Base-by-base conservation (phyloP, 1,140 invertebrate species). In the Hypsibius dujardini region DNA sequence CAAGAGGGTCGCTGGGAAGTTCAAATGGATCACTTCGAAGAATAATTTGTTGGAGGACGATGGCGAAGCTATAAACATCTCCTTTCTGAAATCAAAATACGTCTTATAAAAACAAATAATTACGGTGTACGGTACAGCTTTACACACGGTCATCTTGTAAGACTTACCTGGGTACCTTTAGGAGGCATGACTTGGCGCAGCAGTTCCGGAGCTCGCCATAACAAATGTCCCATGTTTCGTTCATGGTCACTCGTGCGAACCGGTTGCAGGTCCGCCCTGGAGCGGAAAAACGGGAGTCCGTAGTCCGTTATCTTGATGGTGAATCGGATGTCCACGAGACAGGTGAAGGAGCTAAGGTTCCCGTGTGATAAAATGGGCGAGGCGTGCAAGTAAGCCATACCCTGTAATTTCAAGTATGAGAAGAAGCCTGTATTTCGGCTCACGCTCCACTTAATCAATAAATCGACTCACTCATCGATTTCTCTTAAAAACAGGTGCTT, bases 291-390 rank as follows among this genome's bases (percentile, higher is more conserved):
- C 74, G 90, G 87, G 40, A 98, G 80, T 1, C 95, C 95, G 78
- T 98, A 99, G 79, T 98, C 94, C 0, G 94, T 89, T 50, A 98
- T 89, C 84, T 98, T 98, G 1, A 98, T 82, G 0, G 96, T 92
- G 78, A 98, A 98, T 47, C 94, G 84, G 40, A 89, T 92, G 77
- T 98, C 95, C 0, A 99, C 93, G 0, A 98, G 89, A 79, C 95
- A 98, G 78, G 98, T 98, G 46, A 90, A 90, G 0, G 94, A 97
- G 77, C 95, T 98, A 7, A 99, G 81, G 76, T 89, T 89, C 0
- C 95, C 95, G 78, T 98, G 95, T 28, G 87, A 90, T 74, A 86
- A 87, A 1, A 98, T 86, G 74, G 92, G 89, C 59, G 88, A 91
- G 59, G 84, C 84, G 77, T 98, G 95, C 1, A 98, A 82, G 78